Evolutionary conservation across 2,888 invertebrate genomes (phyloP).

Genomic region (Archips crataeganus): DNA sequence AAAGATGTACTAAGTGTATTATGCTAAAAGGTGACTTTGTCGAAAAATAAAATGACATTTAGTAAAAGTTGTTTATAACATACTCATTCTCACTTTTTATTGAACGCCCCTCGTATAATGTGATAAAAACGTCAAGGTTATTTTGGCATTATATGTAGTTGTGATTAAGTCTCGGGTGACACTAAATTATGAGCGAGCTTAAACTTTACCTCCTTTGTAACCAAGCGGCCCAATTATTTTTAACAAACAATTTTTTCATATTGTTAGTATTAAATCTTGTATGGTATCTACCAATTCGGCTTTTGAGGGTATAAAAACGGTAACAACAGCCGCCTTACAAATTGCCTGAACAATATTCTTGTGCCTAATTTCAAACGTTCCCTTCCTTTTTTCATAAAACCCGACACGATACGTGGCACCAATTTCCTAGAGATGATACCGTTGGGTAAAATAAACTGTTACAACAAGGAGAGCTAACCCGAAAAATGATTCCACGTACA

Average conservation of each 20-base stretch:
- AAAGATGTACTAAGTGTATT: too few species aligned
- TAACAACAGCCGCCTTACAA: slow-evolving; percentile 28
- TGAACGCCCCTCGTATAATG: too few species aligned
- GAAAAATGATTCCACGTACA: slow-evolving; percentile 80
- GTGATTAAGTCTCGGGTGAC: too few species aligned
- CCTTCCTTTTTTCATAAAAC: slow-evolving; percentile 63
- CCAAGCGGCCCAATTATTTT: background rate
- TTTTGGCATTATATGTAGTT: too few species aligned
- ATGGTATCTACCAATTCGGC: slow-evolving; percentile 19
- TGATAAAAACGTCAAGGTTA: too few species aligned
- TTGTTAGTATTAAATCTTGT: background rate
- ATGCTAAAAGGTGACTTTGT: too few species aligned
- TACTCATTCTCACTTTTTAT: too few species aligned
- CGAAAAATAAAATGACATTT: too few species aligned
- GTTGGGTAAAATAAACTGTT: slow-evolving; percentile 79
- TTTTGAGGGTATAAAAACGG: slow-evolving; percentile 22
- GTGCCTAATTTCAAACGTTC: slow-evolving; percentile 36
- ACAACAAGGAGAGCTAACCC: slow-evolving; percentile 73
- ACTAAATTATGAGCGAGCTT: too few species aligned
- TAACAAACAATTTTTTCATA: background rate
- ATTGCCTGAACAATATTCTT: slow-evolving; percentile 37
- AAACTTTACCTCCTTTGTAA: background rate
- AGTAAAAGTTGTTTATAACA: too few species aligned
- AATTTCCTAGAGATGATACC: slow-evolving; percentile 81
- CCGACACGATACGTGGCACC: slow-evolving; percentile 73